Percentiles rank a stretch among this genome's conserved stretches.
phyloP scores from a whole-genome alignment of 2,113 vertebrate species.

The Microtus richardsoni region DNA sequence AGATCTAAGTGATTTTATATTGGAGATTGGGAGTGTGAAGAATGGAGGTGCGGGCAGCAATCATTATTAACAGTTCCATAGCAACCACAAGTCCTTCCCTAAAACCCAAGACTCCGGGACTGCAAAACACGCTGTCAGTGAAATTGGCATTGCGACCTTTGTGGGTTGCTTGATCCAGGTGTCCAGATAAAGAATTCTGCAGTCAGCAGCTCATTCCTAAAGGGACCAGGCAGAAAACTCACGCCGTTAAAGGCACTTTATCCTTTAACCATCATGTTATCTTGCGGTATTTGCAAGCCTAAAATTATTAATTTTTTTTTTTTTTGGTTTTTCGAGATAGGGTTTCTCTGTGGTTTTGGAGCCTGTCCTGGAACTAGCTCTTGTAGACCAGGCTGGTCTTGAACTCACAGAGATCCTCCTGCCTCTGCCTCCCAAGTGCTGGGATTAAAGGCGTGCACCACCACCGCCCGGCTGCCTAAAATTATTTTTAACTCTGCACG shows the following conservation, averaged over 20 bases:
- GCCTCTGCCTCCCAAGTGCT: too few species aligned
- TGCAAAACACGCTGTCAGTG: conserved; percentile 55
- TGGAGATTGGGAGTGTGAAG: conserved; percentile 62
- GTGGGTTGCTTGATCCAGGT: conserved; percentile 22
- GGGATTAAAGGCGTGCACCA: too few species aligned
- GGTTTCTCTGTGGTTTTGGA: too few species aligned
- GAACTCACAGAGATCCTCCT: too few species aligned
- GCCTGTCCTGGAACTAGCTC: too few species aligned
- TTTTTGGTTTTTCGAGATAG: background rate
- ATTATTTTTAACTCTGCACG: conserved; percentile 54
- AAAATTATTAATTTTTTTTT: conserved; percentile 57
- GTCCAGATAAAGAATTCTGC: conserved; percentile 47
- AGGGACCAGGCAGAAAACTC: conserved; percentile 30
- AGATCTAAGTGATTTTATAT: conserved; percentile 73
- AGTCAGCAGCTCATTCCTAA: conserved; percentile 39
- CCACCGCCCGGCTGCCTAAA: background rate
- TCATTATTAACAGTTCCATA: conserved; percentile 80
- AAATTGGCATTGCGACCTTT: conserved; percentile 70
- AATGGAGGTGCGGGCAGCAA: conserved; percentile 32
- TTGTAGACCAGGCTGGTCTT: too few species aligned
- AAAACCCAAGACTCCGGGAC: conserved; percentile 54
- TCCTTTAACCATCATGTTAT: conserved; percentile 54
- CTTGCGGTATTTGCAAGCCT: background rate
- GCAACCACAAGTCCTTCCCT: conserved; percentile 76
- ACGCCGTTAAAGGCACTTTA: background rate